phyloP scores from a whole-genome alignment of 1,140 invertebrate genomes.

The Pogonomyrmex californicus region DNA sequence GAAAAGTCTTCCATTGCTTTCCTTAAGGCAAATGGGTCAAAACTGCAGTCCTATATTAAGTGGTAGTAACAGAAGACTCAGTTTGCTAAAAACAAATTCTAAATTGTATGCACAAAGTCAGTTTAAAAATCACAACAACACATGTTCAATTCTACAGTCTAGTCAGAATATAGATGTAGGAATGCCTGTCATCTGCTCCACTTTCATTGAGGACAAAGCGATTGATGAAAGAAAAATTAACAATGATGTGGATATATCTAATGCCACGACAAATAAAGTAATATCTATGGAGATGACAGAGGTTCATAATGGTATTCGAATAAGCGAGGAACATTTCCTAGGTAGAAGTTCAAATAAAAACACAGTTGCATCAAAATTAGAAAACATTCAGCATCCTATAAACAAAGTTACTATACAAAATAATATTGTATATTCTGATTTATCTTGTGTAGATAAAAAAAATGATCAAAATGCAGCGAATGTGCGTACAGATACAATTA shows the following conservation, averaged over 20 bases:
- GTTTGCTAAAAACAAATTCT: neutral
- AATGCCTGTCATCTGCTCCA: slow-evolving; percentile 75
- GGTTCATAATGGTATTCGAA: neutral
- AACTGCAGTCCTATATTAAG: slow-evolving; percentile 61
- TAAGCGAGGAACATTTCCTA: neutral
- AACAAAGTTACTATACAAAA: neutral
- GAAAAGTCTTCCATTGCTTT: neutral
- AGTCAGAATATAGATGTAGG: slow-evolving; percentile 48
- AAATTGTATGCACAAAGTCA: slow-evolving; percentile 21
- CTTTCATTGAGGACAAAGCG: slow-evolving; percentile 71
- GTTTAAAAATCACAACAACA: neutral
- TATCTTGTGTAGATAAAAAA: neutral
- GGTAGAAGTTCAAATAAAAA: neutral
- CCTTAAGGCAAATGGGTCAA: neutral
- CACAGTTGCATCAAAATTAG: neutral
- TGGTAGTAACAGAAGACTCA: slow-evolving; percentile 32
- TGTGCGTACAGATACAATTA: slow-evolving; percentile 15
- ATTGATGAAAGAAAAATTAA: neutral
- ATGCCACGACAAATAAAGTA: slow-evolving; percentile 16
- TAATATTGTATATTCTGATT: neutral
- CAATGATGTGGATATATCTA: neutral
- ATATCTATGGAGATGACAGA: slow-evolving; percentile 57
- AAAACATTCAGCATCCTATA: neutral
- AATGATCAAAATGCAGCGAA: neutral
- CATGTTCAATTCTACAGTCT: neutral